phyloP scores from a whole-genome alignment of 2,888 invertebrate genomes.

The Athalia cordata region DNA sequence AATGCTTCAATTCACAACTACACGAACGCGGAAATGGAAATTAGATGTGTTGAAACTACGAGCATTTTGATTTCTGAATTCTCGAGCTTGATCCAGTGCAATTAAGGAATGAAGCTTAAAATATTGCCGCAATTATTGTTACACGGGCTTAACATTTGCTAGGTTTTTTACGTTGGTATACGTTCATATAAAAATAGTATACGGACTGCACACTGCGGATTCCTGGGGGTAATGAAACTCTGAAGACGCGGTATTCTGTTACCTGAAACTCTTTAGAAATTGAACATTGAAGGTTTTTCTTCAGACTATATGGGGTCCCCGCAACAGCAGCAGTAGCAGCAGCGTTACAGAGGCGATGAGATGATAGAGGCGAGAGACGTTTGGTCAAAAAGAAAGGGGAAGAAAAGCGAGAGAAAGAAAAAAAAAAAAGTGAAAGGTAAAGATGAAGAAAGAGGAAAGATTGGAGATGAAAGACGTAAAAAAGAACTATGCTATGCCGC shows the following conservation, averaged over 20 bases:
- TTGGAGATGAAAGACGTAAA: constrained; percentile 35
- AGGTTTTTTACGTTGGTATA: background rate
- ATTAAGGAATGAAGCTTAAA: too few species aligned
- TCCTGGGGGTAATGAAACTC: constrained; percentile 35
- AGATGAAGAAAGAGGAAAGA: constrained; percentile 17
- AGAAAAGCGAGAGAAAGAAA: background rate
- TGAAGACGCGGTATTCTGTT: constrained; percentile 39
- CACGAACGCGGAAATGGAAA: too few species aligned
- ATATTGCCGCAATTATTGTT: background rate
- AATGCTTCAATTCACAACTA: too few species aligned
- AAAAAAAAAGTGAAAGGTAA: constrained; percentile 4
- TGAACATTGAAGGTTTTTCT: constrained; percentile 35
- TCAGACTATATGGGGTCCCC: background rate
- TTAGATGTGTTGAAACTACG: too few species aligned
- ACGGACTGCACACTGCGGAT: constrained; percentile 10
- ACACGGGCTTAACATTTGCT: background rate
- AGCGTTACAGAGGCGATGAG: background rate
- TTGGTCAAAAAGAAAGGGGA: constrained; percentile 13
- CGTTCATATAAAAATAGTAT: background rate
- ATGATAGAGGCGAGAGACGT: background rate
- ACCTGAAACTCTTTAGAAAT: constrained; percentile 39
- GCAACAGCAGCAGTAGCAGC: background rate
- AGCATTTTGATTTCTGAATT: too few species aligned
- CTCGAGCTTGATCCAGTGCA: too few species aligned
- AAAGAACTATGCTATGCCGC: constrained; percentile 21